Evolutionary conservation across 2,113 vertebrate species (phyloP), one percentile per base, ranked within the genome.

Genomic region (Calyptomena viridis): DNA sequence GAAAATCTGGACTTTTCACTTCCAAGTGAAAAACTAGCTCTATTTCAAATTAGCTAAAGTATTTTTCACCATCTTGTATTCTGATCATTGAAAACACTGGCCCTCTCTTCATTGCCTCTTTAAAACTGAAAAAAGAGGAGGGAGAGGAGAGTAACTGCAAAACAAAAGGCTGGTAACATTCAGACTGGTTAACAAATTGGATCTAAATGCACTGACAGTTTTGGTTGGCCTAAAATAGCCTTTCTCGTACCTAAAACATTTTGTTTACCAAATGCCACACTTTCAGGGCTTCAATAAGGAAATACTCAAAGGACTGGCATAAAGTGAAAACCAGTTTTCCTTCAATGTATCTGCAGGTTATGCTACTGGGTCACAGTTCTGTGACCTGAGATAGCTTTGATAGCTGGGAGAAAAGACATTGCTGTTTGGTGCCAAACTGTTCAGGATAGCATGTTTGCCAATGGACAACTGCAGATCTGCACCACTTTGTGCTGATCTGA

Each of bases 301-400:
- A 96, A 77, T 85, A 44, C n/a, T 67, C 78, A 33, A 24, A 59
- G 68, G 49, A 76, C 19, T 62, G 24, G 21, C 66, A 74, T 5
- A 39, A 71, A 86, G 20, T 16, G 27, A 91, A 50, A 76, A 91
- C 46, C 3, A 39, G 33, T 60, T 91, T 87, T 77, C 42, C 67
- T 71, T 59, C 42, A 28, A 55, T n/a, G 31, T 50, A 82, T 79
- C 82, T 91, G 42, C 42, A 76, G 84, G 67, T 89, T 64, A 64
- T 2, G 22, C 52, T 72, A 35, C 31, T 66, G 93, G n/a, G 74
- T 79, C 74, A 68, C 9, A 8, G 64, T 44, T 78, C 49, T 75
- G 69, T 92, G 85, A 93, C 80, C 80, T 35, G 44, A 94, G 72
- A 60, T 35, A 66, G 69, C 92, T 92, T 81, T 76, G 73, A 75